These are phyloP conservation scores for Aquatica leii DNA, from an alignment of 2,888 invertebrate genomes.

Conservation along the genomic window DNA sequence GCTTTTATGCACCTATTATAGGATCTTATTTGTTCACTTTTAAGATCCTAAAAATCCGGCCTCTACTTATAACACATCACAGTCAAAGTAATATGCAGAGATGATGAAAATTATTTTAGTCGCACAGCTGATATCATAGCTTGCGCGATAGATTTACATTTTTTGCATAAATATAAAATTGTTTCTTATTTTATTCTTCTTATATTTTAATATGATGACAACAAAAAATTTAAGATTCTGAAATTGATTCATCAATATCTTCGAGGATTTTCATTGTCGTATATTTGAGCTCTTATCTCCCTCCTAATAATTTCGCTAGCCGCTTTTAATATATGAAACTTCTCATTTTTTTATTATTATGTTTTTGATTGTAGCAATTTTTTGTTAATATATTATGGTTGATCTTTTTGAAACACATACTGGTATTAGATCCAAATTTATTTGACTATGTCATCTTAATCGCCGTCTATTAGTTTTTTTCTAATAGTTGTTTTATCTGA, in stretches of 20 bases:
- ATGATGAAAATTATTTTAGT: not conserved
- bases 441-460: not conserved
- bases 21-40: no score
- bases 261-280: no score
- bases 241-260: not conserved
- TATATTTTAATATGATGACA: not conserved
- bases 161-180: no score
- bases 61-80: not conserved
- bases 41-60: no score
- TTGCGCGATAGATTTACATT: no score
- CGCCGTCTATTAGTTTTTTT: not conserved
- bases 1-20: no score
- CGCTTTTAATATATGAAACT: not conserved
- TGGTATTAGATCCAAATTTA: no score
- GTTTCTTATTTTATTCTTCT: no score
- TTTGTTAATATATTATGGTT: not conserved
- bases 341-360: not conserved
- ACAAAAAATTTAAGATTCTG: not conserved
- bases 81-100: not conserved
- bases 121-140: no score
- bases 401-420: no score
- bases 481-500: not conserved
- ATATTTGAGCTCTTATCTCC: no score
- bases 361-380: conserved; percentile 3
- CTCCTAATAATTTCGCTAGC: not conserved